Conservation (phyloP, 2,888 invertebrate species). For the Cyrtodaria siliqua region DNA sequence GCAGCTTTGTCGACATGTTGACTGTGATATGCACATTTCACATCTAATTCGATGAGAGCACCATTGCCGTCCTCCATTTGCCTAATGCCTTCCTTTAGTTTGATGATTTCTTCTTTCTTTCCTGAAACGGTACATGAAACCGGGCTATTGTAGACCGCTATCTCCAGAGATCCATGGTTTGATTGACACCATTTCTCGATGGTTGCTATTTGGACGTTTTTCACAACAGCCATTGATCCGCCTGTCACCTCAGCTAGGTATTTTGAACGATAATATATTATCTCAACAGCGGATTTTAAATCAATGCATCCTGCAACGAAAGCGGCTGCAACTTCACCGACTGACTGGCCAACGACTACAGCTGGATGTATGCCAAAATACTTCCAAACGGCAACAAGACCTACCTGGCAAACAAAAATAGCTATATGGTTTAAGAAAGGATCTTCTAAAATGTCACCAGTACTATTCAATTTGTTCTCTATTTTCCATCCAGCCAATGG, state of each 20-base stretch:
- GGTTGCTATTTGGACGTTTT: conserved; percentile 23
- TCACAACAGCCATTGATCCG: conserved; percentile 72
- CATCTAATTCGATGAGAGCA: conserved; percentile 29
- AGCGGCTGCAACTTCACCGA: conserved; percentile 77
- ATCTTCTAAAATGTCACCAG: conserved; percentile 29
- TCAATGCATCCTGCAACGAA: conserved; percentile 60
- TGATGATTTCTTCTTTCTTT: conserved; percentile 44
- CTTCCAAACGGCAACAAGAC: conserved; percentile 62
- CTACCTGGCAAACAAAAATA: conserved; percentile 75
- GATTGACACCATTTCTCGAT: conserved; percentile 33
- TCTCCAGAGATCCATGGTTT: conserved; percentile 15
- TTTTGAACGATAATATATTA: conserved; percentile 71
- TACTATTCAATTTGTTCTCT: conserved; percentile 11
- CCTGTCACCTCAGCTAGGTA: conserved; percentile 60
- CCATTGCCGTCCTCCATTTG: conserved; percentile 20
- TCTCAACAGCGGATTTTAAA: conserved; percentile 67
- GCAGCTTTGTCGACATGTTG: conserved; percentile 23
- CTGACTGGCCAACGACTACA: conserved; percentile 74
- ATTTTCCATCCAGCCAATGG: conserved; percentile 35
- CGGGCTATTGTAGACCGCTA: conserved; percentile 67
- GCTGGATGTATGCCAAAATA: conserved; percentile 65
- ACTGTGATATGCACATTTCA: conserved; percentile 67
- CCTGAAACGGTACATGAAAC: conserved; percentile 66
- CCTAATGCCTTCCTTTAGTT: conserved; percentile 53
- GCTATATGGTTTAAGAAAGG: conserved; percentile 68